Evolutionary conservation across 2,113 vertebrate species (phyloP), one percentile per base, ranked within the genome.

Genomic region (Butorides virescens): DNA sequence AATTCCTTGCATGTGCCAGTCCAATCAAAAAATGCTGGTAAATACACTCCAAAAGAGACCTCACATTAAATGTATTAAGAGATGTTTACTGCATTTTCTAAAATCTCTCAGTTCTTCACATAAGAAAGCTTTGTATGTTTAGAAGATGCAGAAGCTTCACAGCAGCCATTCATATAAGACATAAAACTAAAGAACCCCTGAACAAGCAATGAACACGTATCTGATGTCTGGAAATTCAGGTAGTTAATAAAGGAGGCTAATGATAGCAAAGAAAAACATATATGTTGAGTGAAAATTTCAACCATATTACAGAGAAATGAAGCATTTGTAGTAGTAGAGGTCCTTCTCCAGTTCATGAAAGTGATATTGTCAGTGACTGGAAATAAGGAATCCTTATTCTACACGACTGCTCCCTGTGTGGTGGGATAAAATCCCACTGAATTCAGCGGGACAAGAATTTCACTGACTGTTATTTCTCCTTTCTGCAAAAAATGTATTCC

Each of bases 91-190:
- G 10, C 29, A n/a, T 81, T 89, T 95, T 87, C 59, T 74, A 71
- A 92, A 88, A 74, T 73, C 30, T 53, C 53, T 90, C 21, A 15
- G 2, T 70, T 92, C 44, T 88, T 83, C 37, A n/a, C 50, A 27
- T 66, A 58, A 70, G 50, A 70, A 93, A 61, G 13, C 17, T 85
- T 78, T 66, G 15, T 39, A 26, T 49, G 50, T 77, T 93, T 62
- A 62, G 67, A 80, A 97, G 53, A 55, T n/a, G 46, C n/a, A 91
- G 37, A 88, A 93, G 19, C n/a, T 84, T 95, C 71, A 80, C n/a
- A 94, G 81, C 15, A 58, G 49, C 39, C 58, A 5, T 68, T 92
- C 27, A 26, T 61, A 49, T 34, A 77, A 66, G 26, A 50, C 14
- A 76, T 36, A 80, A 92, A 62, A 74, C 3, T 53, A 29, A 86